Percentiles rank a stretch among this genome's conserved stretches.
phyloP scores from a whole-genome alignment of 2,113 vertebrate genomes.

The Tapirus terrestris region DNA sequence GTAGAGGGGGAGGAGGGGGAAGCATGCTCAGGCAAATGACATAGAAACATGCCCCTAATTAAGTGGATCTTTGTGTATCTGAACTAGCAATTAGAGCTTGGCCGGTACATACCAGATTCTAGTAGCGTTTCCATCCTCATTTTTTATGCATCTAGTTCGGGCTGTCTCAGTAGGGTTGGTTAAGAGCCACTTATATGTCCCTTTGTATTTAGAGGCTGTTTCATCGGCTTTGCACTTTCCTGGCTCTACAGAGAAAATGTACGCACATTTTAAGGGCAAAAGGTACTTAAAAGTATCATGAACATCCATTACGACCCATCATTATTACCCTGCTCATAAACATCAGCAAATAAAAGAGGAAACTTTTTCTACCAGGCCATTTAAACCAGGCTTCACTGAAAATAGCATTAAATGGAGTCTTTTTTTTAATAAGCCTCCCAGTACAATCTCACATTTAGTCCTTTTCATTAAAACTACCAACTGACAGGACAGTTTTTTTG shows the following conservation, averaged over 20 bases:
- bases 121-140: conserved; percentile 77
- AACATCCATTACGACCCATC: conserved; percentile 61
- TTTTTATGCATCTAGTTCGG: conserved; percentile 84
- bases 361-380: conserved; percentile 30
- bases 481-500: background rate
- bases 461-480: conserved; percentile 59
- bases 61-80: background rate
- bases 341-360: conserved; percentile 46
- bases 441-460: background rate
- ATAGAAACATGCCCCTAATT: background rate
- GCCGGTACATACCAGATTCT: conserved; percentile 88
- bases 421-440: conserved; percentile 12
- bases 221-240: conserved; percentile 81
- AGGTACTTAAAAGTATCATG: conserved; percentile 55
- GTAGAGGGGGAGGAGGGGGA: background rate
- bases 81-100: conserved; percentile 31
- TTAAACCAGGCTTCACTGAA: conserved; percentile 52
- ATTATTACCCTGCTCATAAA: conserved; percentile 42
- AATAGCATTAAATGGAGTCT: conserved; percentile 44
- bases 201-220: conserved; percentile 83
- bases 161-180: conserved; percentile 81
- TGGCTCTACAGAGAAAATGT: conserved; percentile 83
- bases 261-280: conserved; percentile 61
- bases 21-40: background rate
- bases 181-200: conserved; percentile 88